phyloP scores from a whole-genome alignment of 2,113 vertebrate genomes.

The Misgurnus anguillicaudatus region DNA sequence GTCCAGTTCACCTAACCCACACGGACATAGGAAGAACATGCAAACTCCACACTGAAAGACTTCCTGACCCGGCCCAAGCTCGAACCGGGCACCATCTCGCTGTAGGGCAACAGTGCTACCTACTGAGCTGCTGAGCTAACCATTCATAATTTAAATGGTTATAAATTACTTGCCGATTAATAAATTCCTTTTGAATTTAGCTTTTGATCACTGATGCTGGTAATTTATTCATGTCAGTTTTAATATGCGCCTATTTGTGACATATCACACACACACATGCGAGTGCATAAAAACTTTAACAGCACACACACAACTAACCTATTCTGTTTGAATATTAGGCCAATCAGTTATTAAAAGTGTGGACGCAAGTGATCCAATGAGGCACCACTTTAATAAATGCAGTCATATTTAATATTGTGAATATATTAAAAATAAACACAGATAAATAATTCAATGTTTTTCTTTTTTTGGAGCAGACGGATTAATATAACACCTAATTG shows the following conservation, averaged over 20 bases:
- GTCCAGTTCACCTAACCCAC: no score
- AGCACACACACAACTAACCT: conserved; percentile 56
- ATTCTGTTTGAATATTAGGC: conserved; percentile 67
- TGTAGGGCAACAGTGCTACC: no score
- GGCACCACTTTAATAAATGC: conserved; percentile 43
- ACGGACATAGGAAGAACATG: no score
- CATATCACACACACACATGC: conserved; percentile 60
- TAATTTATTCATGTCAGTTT: conserved; percentile 70
- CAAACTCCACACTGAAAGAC: no score
- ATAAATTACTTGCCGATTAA: conserved; percentile 74
- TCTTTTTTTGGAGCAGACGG: not conserved
- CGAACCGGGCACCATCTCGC: no score
- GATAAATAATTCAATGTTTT: conserved; percentile 43
- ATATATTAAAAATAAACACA: conserved; percentile 37
- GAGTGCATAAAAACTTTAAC: conserved; percentile 66
- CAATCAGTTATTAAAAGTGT: conserved; percentile 48
- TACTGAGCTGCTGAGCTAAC: conserved; percentile 49
- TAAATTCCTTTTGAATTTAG: conserved; percentile 69
- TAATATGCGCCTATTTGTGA: conserved; percentile 55
- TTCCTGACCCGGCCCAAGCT: no score
- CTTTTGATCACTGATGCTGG: conserved; percentile 63
- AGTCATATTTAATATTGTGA: conserved; percentile 29
- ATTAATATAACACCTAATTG: conserved; percentile 10
- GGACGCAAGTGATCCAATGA: conserved; percentile 50
- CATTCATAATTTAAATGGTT: conserved; percentile 63